These are phyloP conservation scores for Atherinomorus stipes DNA, from an alignment of 2,113 vertebrate genomes.

Conservation along the genomic window DNA sequence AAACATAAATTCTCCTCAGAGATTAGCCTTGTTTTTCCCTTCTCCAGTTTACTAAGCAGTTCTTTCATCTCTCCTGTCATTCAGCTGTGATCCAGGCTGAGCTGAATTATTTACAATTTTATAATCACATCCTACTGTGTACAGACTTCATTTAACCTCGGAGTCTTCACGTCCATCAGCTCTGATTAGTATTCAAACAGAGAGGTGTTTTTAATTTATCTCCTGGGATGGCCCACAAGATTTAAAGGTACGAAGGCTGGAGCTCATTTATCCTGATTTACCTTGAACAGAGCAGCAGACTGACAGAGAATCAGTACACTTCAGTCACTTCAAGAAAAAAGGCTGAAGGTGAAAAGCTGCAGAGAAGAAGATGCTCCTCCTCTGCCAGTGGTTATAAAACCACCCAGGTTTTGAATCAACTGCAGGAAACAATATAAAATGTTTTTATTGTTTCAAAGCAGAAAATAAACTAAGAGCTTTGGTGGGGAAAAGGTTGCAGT, in stretches of 20 bases:
- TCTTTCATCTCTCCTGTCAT: slow-evolving; percentile 13
- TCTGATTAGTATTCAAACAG: slow-evolving; percentile 48
- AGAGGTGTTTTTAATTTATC: slow-evolving; percentile 33
- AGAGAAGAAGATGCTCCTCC: slow-evolving; percentile 34
- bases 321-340: background rate
- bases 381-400: no score
- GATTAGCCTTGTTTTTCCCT: background rate
- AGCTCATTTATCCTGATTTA: slow-evolving; percentile 50
- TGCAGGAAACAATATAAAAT: slow-evolving; percentile 23
- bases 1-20: background rate
- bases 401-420: slow-evolving; percentile 44
- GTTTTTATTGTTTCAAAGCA: slow-evolving; percentile 42
- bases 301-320: slow-evolving; percentile 16
- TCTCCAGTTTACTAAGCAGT: background rate
- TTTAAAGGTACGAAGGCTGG: background rate
- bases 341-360: slow-evolving; percentile 2
- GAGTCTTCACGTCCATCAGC: slow-evolving; percentile 1
- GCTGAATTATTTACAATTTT: slow-evolving; percentile 6
- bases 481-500: no score
- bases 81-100: background rate
- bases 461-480: slow-evolving; percentile 35
- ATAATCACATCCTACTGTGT: slow-evolving; percentile 4
- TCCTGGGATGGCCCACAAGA: slow-evolving; percentile 17
- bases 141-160: slow-evolving; percentile 41
- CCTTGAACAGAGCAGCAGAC: slow-evolving; percentile 24